Base-by-base conservation (phyloP, 2,888 invertebrate genomes). In the Autographa gamma region DNA sequence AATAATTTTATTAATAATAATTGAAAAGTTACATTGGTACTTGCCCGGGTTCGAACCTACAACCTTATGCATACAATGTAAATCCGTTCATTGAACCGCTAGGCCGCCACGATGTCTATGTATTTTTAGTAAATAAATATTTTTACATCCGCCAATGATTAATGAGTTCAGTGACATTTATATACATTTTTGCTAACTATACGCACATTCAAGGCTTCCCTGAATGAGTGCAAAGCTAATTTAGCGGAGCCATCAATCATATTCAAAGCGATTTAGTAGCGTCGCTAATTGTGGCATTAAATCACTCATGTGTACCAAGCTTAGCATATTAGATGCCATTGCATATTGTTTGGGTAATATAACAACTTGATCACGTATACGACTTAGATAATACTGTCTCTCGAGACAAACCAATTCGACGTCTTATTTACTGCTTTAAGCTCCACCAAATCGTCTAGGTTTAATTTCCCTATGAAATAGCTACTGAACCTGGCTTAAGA, bases 221-320 rank as follows among this genome's bases (percentile, higher is more conserved):
- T 25, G 13, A 25, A 56, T 56, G 54, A 56, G 19, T 56, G 19
- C 54, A 25, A 56, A 56, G 19, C 54, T 56, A 56, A 56, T 56
- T 56, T 56, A 56, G 19, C 54, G 13, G 19, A 56, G 13, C 25
- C 54, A 56, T 56, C 54, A 19, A 56, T 56, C 54, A 56, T 56
- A 56, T 56, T 56, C 54, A 19, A 25, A 56, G 54, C 54, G 19
- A 56, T 56, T 56, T 56, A 56, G 54, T 19, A 54, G 54, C 54
- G 54, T 56, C 54, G 54, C 54, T 56, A 56, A 56, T 56, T 56
- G 54, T 56, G 25, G 19, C 25, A 19, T 25, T 56, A 56, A 56
- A 56, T 56, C 54, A 56, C 54, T 13, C 11, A 56, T 56, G 54
- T 56, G 54, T 56, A 56, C 25, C 54, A 19, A 18, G 18, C 52